phyloP scores from a whole-genome alignment of 2,113 vertebrate genomes.

The Illadopsis cleaveri region DNA sequence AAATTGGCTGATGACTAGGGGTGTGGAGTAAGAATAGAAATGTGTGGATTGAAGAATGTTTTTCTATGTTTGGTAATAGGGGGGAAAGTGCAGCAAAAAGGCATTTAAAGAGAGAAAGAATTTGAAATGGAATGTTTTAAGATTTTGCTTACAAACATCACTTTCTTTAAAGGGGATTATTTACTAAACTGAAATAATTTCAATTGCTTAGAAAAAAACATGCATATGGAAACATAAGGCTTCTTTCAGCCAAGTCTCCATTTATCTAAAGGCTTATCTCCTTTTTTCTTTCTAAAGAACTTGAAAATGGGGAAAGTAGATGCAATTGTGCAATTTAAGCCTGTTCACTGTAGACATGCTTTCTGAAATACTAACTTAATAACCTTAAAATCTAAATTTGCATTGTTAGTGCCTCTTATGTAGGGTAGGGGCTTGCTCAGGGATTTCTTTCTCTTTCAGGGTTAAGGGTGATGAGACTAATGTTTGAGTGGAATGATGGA shows the following conservation, averaged over 20 bases:
- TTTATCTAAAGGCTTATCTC: background rate
- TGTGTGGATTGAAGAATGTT: background rate
- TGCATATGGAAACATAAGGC: background rate
- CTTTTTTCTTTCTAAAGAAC: background rate
- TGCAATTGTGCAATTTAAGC: background rate
- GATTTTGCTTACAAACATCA: background rate
- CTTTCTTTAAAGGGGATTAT: background rate
- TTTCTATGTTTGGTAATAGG: background rate
- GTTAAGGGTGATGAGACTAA: background rate
- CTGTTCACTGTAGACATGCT: background rate
- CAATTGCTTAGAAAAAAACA: background rate
- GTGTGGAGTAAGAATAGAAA: background rate
- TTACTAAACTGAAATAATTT: background rate
- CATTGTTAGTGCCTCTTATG: background rate
- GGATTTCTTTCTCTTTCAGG: background rate
- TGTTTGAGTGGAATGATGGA: background rate
- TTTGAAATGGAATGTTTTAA: background rate
- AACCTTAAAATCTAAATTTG: background rate
- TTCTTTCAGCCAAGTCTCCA: background rate
- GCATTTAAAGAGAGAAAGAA: background rate
- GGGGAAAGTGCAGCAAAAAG: constrained; percentile 31
- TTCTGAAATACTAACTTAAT: background rate
- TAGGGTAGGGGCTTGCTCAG: background rate
- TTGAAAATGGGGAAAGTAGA: background rate
- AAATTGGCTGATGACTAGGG: background rate